A percentile compares a stretch with the other conserved stretches of the same genome.
These are phyloP conservation scores for Rhagoletis zephyria DNA, from an alignment of 1,140 invertebrate genomes.

Conservation along the genomic window DNA sequence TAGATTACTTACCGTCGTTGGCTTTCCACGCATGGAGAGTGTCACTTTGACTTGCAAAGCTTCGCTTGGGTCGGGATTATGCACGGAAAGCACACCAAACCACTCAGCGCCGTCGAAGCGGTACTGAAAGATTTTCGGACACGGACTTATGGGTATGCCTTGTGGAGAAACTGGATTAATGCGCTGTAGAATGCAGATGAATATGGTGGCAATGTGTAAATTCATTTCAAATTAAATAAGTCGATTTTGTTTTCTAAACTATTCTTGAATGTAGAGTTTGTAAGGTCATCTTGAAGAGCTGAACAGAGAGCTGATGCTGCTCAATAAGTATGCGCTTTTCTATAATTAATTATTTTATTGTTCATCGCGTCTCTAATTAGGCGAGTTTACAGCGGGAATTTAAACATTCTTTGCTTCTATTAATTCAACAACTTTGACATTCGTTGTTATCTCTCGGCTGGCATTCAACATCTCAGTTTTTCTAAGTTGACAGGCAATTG, in stretches of 20 bases:
- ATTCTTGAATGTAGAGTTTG: too few species aligned
- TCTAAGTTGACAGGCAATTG: neutral
- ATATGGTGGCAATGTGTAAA: slow-evolving; percentile 53
- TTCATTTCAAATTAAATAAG: slow-evolving; percentile 42
- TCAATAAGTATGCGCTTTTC: too few species aligned
- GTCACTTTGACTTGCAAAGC: slow-evolving; percentile 66
- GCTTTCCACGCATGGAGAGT: slow-evolving; percentile 71
- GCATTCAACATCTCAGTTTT: neutral
- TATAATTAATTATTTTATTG: too few species aligned
- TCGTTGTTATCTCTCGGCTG: neutral
- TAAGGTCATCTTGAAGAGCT: too few species aligned
- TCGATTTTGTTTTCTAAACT: neutral
- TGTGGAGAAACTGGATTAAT: slow-evolving; percentile 60
- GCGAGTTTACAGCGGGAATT: too few species aligned
- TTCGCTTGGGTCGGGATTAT: slow-evolving; percentile 63
- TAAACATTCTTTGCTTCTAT: too few species aligned
- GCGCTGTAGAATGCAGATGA: slow-evolving; percentile 55
- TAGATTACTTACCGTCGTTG: slow-evolving; percentile 64
- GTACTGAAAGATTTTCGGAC: slow-evolving; percentile 71
- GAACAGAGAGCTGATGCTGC: too few species aligned
- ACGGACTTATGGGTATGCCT: slow-evolving; percentile 68
- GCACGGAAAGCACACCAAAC: slow-evolving; percentile 67
- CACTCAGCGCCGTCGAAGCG: slow-evolving; percentile 69
- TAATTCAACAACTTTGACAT: neutral
- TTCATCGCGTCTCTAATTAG: too few species aligned